Conservation (phyloP, 2,888 invertebrate genomes). For the Chydorus sphaericus region DNA sequence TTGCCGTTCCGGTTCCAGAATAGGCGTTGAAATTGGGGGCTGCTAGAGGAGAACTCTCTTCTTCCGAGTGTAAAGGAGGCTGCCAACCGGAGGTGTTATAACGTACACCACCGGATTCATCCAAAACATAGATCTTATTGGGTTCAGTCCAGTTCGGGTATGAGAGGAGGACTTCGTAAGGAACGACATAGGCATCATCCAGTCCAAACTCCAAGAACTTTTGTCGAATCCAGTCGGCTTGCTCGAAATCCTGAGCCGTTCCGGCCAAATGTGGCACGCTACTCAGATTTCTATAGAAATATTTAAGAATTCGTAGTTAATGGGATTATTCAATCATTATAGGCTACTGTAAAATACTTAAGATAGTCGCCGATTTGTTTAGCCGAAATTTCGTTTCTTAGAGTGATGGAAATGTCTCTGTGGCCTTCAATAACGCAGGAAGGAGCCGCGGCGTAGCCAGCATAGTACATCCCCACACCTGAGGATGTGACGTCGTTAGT, state of each 20-base stretch:
- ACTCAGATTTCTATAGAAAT: conserved; percentile 20
- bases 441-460: not conserved
- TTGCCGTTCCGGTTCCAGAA: conserved; percentile 1
- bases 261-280: conserved; percentile 26
- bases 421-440: not conserved
- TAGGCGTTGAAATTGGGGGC: conserved; percentile 8
- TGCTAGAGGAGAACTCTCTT: not conserved
- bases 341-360: not conserved
- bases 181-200: conserved; percentile 23
- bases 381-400: conserved; percentile 7
- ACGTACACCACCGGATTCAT: conserved; percentile 6
- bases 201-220: conserved; percentile 23
- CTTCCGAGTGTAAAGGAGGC: not conserved
- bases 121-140: conserved; percentile 17
- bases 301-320: not conserved
- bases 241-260: conserved; percentile 22
- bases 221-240: conserved; percentile 22
- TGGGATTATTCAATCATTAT: not conserved
- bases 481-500: no score
- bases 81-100: conserved; percentile 16
- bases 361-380: conserved; percentile 10
- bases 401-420: not conserved
- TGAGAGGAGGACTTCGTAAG: conserved; percentile 26
- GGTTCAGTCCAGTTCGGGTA: conserved; percentile 21
- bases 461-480: not conserved